Percentiles rank a stretch among this genome's conserved stretches.
These are phyloP conservation scores for Ophion slaviceki DNA, from an alignment of 2,888 invertebrate genomes.

Conservation along the genomic window DNA sequence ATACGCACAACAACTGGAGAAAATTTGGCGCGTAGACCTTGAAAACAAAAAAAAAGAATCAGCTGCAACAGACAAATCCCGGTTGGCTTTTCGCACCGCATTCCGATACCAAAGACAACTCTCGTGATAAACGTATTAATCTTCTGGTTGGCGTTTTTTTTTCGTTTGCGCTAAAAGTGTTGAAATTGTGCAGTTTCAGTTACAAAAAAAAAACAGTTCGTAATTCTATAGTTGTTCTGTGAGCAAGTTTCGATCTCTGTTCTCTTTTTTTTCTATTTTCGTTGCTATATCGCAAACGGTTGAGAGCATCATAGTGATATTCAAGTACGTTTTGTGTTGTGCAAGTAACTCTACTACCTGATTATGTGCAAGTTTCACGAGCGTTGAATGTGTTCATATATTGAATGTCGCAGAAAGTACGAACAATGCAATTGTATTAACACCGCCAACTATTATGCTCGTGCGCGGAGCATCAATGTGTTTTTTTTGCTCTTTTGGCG, in stretches of 20 bases:
- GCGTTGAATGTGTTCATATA: conserved; percentile 57
- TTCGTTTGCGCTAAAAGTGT: conserved; percentile 43
- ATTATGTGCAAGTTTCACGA: conserved; percentile 62
- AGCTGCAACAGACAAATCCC: conserved; percentile 33
- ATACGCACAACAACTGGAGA: conserved; percentile 27
- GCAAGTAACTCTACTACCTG: conserved; percentile 63
- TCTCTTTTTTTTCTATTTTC: conserved; percentile 15
- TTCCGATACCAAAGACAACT: conserved; percentile 24
- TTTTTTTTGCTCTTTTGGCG: conserved; percentile 39
- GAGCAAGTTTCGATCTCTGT: conserved; percentile 60
- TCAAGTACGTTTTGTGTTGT: conserved; percentile 65
- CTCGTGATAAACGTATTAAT: conserved; percentile 47
- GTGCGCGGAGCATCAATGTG: conserved; percentile 52
- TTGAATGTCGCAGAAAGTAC: conserved; percentile 47
- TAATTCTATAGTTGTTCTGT: conserved; percentile 58
- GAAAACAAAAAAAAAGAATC: conserved; percentile 14
- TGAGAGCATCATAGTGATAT: conserved; percentile 40
- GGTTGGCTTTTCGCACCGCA: conserved; percentile 49
- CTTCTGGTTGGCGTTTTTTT: conserved; percentile 24
- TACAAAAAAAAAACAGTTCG: conserved; percentile 42
- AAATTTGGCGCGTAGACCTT: conserved; percentile 46
- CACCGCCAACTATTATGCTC: conserved; percentile 50
- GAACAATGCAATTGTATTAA: conserved; percentile 23
- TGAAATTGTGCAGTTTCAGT: conserved; percentile 54
- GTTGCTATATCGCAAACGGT: conserved; percentile 21